These are phyloP conservation scores for Leuciscus idus DNA, from an alignment of 2,113 vertebrate species.

Conservation along the genomic window DNA sequence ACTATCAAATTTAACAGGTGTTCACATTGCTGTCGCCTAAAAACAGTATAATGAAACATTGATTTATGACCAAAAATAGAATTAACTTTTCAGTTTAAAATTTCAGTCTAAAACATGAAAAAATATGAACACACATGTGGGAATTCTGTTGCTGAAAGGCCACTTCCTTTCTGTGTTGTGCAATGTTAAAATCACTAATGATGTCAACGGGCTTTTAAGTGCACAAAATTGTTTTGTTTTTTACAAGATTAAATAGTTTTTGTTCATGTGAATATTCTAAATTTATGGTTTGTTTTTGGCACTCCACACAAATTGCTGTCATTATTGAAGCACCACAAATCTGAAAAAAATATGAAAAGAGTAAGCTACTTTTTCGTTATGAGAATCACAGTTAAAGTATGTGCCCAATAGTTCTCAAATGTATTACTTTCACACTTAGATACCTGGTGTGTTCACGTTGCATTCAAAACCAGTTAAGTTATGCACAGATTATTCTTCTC, in stretches of 20 bases:
- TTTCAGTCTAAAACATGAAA: not conserved
- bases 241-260: conserved; percentile 4
- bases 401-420: not conserved
- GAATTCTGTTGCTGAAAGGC: not conserved
- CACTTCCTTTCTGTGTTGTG: conserved; percentile 5
- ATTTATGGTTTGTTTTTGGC: not conserved
- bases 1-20: not conserved
- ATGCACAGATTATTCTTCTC: not conserved
- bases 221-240: not conserved
- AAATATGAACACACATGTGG: conserved; percentile 1
- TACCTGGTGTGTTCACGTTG: not conserved
- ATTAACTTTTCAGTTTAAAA: too few species aligned
- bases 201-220: not conserved
- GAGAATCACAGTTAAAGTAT: not conserved
- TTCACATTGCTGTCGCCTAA: not conserved
- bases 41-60: not conserved
- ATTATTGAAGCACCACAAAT: not conserved
- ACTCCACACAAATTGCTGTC: not conserved
- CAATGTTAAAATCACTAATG: not conserved
- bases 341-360: not conserved
- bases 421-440: not conserved
- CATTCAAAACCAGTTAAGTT: not conserved
- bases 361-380: not conserved
- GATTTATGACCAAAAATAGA: not conserved
- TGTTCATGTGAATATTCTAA: not conserved